Base-by-base conservation (phyloP, 2,888 invertebrate species). In the Acanthopleura granulata region DNA sequence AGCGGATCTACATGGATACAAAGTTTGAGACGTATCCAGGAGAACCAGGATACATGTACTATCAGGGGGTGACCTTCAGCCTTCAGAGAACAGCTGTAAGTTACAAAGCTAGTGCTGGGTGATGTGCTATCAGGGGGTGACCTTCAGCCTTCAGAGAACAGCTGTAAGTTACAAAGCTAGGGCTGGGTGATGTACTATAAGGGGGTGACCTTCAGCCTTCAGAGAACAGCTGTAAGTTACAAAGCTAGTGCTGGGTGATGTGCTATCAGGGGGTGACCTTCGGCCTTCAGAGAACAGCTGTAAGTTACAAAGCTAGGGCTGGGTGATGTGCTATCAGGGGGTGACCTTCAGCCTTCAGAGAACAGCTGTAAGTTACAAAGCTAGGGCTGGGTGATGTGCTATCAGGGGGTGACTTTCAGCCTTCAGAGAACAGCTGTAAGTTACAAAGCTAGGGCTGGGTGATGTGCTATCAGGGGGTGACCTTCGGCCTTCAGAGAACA, bases 1-100 rank as follows among this genome's bases (percentile, higher is more conserved):
- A 97, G 81, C 96, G 97, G 88, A 90, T 90, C 62, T 90, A 90
- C 76, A 78, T 79, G 15, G 77, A 78, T 29, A 89, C 89, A 12
- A 73, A 69, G 0, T 90, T 90, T 78, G 40, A 79, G 51, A 82
- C 84, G 15, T 84, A 83, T 70, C 80, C 79, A 27, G 70, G 72
- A 1, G 40, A 30, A 0, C 51, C 72, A 9, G 40, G 18, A 16
- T 40, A 40, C n/a, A 71, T 71, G n/a, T 25, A 18, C 9, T 89
- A 84, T 75, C 76, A 57, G 0, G 87, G 85, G 18, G 84, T 89
- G 66, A 83, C 83, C 72, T 89, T 90, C 80, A 83, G 85, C 18
- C 88, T 89, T 0, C 85, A 87, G 72, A 83, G 88, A 76, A 84
- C 89, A 0, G 86, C 84, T 78, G 89, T 90, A 75, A 81, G 83